Conservation (phyloP, 2,888 invertebrate genomes). For the Pheosia gnoma region DNA sequence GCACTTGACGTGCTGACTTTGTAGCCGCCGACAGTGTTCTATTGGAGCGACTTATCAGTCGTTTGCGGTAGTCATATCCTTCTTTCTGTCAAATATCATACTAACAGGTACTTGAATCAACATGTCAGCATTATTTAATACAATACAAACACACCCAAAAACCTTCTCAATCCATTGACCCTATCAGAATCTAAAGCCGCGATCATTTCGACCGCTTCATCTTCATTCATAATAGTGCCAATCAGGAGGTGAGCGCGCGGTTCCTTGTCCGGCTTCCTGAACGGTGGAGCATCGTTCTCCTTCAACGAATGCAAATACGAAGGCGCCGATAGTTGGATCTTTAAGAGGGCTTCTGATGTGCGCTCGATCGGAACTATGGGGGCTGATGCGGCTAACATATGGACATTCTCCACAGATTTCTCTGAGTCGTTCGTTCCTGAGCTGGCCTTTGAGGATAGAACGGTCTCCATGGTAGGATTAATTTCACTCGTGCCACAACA, state of each 20-base stretch:
- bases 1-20: too few species aligned
- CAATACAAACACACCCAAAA: slow-evolving; percentile 47
- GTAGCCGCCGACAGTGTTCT: too few species aligned
- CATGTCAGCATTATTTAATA: too few species aligned
- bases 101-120: too few species aligned
- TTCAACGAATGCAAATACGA: slow-evolving; percentile 66
- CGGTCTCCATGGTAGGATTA: slow-evolving; percentile 31
- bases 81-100: too few species aligned
- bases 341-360: slow-evolving; percentile 28
- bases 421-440: slow-evolving; percentile 7
- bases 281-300: slow-evolving; percentile 68
- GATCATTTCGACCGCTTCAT: slow-evolving; percentile 62
- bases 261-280: slow-evolving; percentile 50
- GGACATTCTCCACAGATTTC: slow-evolving; percentile 3
- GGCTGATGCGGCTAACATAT: slow-evolving; percentile 51
- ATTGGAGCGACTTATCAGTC: too few species aligned
- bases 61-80: too few species aligned
- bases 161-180: slow-evolving; percentile 46
- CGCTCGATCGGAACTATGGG: slow-evolving; percentile 37
- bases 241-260: slow-evolving; percentile 52
- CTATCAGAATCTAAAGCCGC: slow-evolving; percentile 50
- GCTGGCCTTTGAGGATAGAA: slow-evolving; percentile 31
- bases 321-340: slow-evolving; percentile 67
- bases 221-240: slow-evolving; percentile 56
- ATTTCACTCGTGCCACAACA: slow-evolving; percentile 4